Conservation (phyloP, 1,140 invertebrate species). For the Drosophila navojoa region DNA sequence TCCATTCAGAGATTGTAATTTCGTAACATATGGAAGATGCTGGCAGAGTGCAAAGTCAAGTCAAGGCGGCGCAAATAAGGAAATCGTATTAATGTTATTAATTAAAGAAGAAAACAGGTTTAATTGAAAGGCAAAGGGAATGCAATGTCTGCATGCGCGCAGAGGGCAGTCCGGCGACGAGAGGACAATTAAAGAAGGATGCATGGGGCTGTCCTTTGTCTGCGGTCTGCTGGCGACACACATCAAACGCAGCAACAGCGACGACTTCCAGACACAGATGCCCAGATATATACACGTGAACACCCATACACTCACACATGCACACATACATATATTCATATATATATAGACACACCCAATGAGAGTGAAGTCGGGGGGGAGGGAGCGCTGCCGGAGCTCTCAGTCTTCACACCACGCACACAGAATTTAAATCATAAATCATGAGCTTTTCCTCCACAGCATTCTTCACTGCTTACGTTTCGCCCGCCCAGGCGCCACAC, state of each 20-base stretch:
- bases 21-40: background rate
- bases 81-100: constrained; percentile 78
- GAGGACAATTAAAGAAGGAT: constrained; percentile 75
- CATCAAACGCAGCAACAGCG: constrained; percentile 61
- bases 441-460: constrained; percentile 78
- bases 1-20: background rate
- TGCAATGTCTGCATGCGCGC: constrained; percentile 4
- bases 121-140: constrained; percentile 60
- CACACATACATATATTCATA: background rate
- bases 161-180: constrained; percentile 28
- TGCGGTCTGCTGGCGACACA: constrained; percentile 52
- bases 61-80: constrained; percentile 55
- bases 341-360: no score
- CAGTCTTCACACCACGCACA: constrained; percentile 70
- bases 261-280: constrained; percentile 48
- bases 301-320: constrained; percentile 24
- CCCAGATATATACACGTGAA: constrained; percentile 19
- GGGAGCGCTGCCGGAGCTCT: constrained; percentile 34
- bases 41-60: constrained; percentile 38
- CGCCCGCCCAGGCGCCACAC: background rate
- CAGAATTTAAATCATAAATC: constrained; percentile 82
- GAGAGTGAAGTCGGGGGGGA: no score
- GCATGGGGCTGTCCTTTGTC: constrained; percentile 39
- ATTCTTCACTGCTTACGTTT: constrained; percentile 63
- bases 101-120: constrained; percentile 71